Evolutionary conservation across 1,140 invertebrate species (phyloP), one percentile per base, ranked within the genome.

Genomic region (Samia ricini): DNA sequence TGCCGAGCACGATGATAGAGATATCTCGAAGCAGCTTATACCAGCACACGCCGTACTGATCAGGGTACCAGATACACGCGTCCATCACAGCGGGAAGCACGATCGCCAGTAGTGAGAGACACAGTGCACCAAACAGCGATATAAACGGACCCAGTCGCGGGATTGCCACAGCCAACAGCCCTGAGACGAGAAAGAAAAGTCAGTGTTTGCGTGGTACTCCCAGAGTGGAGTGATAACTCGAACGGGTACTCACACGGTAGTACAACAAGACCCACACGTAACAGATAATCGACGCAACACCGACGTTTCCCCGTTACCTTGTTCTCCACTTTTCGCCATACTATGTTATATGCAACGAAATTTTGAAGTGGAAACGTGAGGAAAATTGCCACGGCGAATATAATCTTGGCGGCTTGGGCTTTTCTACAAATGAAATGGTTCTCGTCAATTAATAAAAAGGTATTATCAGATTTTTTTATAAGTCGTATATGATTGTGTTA

Each of bases 331-430:
- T 64, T 92, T 74, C 56, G 90, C 95, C 95, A 97, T 12, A 97
- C 90, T 51, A 98, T 96, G 61, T 94, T 93, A 29, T 97, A 93
- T 0, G 97, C 96, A 0, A 98, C 96, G 81, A 97, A 98, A 56
- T 96, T 94, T 91, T 98, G 97, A 12, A 98, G 91, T 2, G 95
- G 95, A 85, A 96, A 97, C 0, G 95, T 94, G n/a, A 97, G 92
- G 75, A 95, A 96, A 60, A 97, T 95, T 2, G 95, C 94, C 1
- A 96, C 57, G 0, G 95, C 94, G 84, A 97, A 96, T 76, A 95
- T 93, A 0, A 96, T 72, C 77, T 94, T 94, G 2, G 96, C 95
- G 15, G 91, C 86, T 83, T 96, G 93, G 29, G 95, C 95, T 68
- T 96, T 91, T 61, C 96, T 96, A 89, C 42, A 90, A 93, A 68